phyloP scores from a whole-genome alignment of 2,888 invertebrate species.

The Macrophya annulata region DNA sequence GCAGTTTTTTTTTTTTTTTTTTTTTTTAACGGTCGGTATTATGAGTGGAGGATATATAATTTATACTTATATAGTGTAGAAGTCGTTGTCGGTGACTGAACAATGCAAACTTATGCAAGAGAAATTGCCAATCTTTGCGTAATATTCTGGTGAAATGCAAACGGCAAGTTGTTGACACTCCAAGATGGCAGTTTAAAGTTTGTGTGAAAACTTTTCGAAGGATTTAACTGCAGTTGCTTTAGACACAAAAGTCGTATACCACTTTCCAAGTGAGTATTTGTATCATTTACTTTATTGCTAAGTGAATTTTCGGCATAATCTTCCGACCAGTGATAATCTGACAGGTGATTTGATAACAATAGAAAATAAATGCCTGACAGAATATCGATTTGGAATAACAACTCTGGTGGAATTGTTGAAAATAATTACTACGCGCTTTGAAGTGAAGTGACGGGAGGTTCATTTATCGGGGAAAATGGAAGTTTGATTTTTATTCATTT shows the following conservation, averaged over 20 bases:
- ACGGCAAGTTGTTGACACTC: not conserved
- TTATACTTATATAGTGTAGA: not conserved
- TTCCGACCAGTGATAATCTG: not conserved
- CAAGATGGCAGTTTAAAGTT: not conserved
- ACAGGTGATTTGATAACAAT: not conserved
- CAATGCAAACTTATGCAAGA: not conserved
- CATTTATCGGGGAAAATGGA: constrained; percentile 12
- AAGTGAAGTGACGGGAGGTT: constrained; percentile 30
- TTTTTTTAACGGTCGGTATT: not conserved
- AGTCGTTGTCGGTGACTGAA: not conserved
- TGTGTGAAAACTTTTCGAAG: not conserved
- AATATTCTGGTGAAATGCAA: not conserved
- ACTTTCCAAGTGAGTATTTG: not conserved
- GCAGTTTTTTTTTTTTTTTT: not conserved
- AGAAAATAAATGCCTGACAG: not conserved
- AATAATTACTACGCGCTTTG: constrained; percentile 23
- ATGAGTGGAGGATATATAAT: too few relatives aligned
- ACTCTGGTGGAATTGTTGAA: constrained; percentile 11
- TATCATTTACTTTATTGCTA: not conserved
- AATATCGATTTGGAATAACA: not conserved
- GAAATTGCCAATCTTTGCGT: not conserved
- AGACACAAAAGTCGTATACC: not conserved
- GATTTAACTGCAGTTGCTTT: not conserved
- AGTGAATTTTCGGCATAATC: not conserved
- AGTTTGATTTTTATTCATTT: constrained; percentile 35